Evolutionary conservation across 2,888 invertebrate genomes (phyloP), one percentile per base, ranked within the genome.

Genomic region (Liopterus haemorrhoidalis): DNA sequence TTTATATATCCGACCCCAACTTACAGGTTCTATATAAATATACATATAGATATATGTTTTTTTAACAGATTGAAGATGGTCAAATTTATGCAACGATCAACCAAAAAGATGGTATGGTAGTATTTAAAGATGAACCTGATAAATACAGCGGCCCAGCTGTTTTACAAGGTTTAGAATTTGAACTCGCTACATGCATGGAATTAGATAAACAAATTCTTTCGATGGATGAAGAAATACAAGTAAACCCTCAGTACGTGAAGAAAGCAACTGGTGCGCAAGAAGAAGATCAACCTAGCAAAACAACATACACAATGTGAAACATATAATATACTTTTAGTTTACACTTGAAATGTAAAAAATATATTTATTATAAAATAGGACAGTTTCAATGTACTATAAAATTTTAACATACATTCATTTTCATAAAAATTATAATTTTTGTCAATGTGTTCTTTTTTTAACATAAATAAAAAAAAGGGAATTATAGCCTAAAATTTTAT

Each of bases 31-130:
- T 22, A 8, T 22, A 8, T 8, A 8, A 22, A 8, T 3, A 25
- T 25, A 25, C n/a, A 9, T 31, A 12, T 14, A 11, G 15, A 14
- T 14, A 31, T 8, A 15, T 32, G 15, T 40, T 20, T 46, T 41
- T 38, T 27, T 56, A 58, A 39, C 58, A 94, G 93, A 96, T 97
- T 60, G 93, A 94, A 71, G 92, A 93, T 65, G 88, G 90, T 41
- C 93, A 95, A 72, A 96, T 97, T 57, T 94, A 85, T 71, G 96
- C 96, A 18, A 88, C 89, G 59, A 95, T 97, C 54, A 94, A 95
- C 71, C 92, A 95, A 71, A 91, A 90, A 68, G 95, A 96, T 70
- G 95, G 96, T 9, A 96, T 96, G 95, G 95, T 97, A 11, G 79
- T 92, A 41, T 97, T 97, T 66, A 81, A 90, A 57, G 95, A 96